Evolutionary conservation across 2,888 invertebrate species (phyloP).

Genomic region (Callyntrura sp.): DNA sequence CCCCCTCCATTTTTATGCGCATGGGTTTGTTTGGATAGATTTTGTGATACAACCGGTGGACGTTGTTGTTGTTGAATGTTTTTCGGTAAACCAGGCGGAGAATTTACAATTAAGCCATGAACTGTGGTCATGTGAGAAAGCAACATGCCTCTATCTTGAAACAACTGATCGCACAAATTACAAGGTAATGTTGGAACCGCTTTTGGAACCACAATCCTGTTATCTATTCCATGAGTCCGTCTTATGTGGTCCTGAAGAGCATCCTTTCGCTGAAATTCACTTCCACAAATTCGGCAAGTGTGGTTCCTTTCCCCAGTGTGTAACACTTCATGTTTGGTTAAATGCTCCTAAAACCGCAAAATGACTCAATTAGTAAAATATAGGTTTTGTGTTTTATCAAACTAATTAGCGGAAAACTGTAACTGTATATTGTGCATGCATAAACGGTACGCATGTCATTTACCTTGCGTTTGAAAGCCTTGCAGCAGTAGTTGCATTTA

Average conservation of each 20-base stretch:
- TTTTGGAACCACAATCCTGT: background rate
- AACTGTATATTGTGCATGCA: no score
- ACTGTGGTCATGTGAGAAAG: conserved; percentile 79
- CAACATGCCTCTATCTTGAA: conserved; percentile 76
- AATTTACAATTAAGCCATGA: conserved; percentile 78
- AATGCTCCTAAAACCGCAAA: no score
- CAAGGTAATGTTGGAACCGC: conserved; percentile 76
- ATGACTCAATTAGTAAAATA: no score
- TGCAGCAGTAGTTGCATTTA: conserved; percentile 81
- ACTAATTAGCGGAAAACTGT: background rate
- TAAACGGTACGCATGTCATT: no score
- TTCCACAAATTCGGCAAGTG: conserved; percentile 78
- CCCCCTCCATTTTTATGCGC: background rate
- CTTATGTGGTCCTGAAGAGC: conserved; percentile 81
- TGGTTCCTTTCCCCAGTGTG: conserved; percentile 82
- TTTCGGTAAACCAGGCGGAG: conserved; percentile 63
- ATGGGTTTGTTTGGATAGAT: background rate
- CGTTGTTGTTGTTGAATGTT: conserved; percentile 19
- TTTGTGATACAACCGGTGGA: background rate
- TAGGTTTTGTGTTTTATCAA: no score
- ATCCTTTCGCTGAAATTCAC: conserved; percentile 81
- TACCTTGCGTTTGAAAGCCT: conserved; percentile 82
- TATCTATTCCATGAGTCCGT: conserved; percentile 76
- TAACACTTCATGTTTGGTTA: conserved; percentile 80
- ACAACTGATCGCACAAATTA: conserved; percentile 81